Percentiles rank a stretch among this genome's conserved stretches.
Conservation (phyloP, 1,140 invertebrate species). For the Drosophila sp. region DNA sequence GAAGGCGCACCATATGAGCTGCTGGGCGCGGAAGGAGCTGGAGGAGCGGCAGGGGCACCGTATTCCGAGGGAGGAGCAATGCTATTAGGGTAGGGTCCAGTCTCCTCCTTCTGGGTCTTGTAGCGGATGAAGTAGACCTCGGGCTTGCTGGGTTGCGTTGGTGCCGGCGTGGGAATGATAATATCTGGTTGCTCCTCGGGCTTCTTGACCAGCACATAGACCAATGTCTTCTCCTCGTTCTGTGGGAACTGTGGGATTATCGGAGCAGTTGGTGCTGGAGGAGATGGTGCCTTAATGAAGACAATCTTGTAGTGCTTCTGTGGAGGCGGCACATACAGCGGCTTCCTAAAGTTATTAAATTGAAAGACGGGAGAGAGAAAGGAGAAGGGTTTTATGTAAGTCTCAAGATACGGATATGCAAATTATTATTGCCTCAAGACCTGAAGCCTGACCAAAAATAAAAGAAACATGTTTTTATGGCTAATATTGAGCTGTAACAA, state of each 20-base stretch:
- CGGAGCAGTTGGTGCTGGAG: slow-evolving; percentile 91
- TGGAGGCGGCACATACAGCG: slow-evolving; percentile 88
- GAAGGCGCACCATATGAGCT: slow-evolving; percentile 80
- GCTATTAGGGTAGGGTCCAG: slow-evolving; percentile 85
- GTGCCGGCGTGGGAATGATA: slow-evolving; percentile 90
- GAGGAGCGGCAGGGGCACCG: slow-evolving; percentile 84
- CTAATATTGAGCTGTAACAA: slow-evolving; percentile 53
- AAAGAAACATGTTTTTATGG: slow-evolving; percentile 23
- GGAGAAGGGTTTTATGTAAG: slow-evolving; percentile 39
- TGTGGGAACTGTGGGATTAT: slow-evolving; percentile 90
- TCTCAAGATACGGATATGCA: slow-evolving; percentile 13
- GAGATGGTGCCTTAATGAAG: slow-evolving; percentile 94
- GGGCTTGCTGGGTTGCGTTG: slow-evolving; percentile 92
- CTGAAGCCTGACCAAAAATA: slow-evolving; percentile 28
- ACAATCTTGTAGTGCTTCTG: slow-evolving; percentile 96
- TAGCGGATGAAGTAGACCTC: slow-evolving; percentile 95
- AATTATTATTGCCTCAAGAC: slow-evolving; percentile 15
- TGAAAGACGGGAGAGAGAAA: slow-evolving; percentile 27
- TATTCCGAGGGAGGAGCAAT: slow-evolving; percentile 85
- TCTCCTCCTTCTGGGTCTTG: slow-evolving; percentile 89
- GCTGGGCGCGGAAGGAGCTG: slow-evolving; percentile 79
- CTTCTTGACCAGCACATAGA: slow-evolving; percentile 95
- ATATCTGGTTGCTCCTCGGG: slow-evolving; percentile 92
- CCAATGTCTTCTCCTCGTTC: slow-evolving; percentile 94
- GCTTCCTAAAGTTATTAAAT: slow-evolving; percentile 84